phyloP scores from a whole-genome alignment of 2,113 vertebrate species.

The Artemisiospiza belli region DNA sequence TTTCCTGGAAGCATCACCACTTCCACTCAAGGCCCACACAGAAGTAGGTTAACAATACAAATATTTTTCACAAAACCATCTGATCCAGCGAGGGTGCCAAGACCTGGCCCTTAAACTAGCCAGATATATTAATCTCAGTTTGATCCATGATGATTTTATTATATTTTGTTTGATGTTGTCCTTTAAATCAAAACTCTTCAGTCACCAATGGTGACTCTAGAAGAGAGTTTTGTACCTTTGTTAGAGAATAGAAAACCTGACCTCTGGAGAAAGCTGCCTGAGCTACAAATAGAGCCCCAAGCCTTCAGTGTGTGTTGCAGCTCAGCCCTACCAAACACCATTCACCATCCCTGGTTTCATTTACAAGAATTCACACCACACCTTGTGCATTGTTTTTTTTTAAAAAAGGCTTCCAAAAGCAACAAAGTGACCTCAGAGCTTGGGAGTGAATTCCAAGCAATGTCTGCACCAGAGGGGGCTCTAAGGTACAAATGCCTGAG shows the following conservation, averaged over 20 bases:
- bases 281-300: background rate
- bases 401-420: background rate
- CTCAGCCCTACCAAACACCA: background rate
- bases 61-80: background rate
- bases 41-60: background rate
- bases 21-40: background rate
- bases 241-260: background rate
- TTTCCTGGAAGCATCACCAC: background rate
- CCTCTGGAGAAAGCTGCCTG: background rate
- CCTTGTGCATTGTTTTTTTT: background rate
- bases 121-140: background rate
- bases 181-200: background rate
- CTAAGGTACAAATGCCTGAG: background rate
- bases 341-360: background rate
- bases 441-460: background rate
- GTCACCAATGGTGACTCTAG: background rate
- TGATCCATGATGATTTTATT: background rate
- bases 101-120: background rate
- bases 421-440: background rate
- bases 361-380: background rate
- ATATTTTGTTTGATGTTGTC: background rate
- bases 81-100: background rate
- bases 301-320: background rate
- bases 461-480: background rate
- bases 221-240: background rate